These are phyloP conservation scores for Corythornis madagascariensis DNA, from an alignment of 2,113 vertebrate species.

Conservation along the genomic window DNA sequence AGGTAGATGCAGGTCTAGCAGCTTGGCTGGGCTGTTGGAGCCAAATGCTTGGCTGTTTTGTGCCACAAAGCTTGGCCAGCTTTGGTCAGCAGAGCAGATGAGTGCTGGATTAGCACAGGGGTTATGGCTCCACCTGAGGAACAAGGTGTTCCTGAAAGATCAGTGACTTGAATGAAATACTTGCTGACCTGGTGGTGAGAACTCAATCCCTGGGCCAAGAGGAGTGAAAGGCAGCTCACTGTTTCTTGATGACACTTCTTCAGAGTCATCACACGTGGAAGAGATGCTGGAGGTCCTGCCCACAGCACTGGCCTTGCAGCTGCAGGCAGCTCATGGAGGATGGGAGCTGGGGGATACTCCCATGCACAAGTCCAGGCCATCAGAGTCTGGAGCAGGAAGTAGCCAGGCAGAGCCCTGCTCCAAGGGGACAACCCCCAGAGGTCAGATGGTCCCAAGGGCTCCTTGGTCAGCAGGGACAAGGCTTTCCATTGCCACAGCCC, in stretches of 20 bases:
- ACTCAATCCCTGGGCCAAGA: neutral
- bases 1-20: neutral
- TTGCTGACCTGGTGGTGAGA: neutral
- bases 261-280: neutral
- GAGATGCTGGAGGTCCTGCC: neutral
- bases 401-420: neutral
- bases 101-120: fast-evolving
- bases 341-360: neutral
- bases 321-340: neutral
- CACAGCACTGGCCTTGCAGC: neutral
- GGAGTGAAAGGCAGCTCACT: neutral
- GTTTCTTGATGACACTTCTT: neutral
- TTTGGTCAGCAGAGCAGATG: neutral
- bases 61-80: neutral
- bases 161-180: neutral
- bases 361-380: fast-evolving
- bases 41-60: neutral
- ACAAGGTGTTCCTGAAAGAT: fast-evolving
- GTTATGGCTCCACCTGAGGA: neutral
- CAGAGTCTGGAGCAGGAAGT: neutral
- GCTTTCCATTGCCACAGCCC: neutral
- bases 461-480: neutral
- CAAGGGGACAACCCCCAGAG: neutral
- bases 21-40: neutral
- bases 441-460: fast-evolving